A percentile compares a stretch with the other conserved stretches of the same genome.
Conservation (phyloP, 1,140 invertebrate genomes). For the Drosophila ambigua region DNA sequence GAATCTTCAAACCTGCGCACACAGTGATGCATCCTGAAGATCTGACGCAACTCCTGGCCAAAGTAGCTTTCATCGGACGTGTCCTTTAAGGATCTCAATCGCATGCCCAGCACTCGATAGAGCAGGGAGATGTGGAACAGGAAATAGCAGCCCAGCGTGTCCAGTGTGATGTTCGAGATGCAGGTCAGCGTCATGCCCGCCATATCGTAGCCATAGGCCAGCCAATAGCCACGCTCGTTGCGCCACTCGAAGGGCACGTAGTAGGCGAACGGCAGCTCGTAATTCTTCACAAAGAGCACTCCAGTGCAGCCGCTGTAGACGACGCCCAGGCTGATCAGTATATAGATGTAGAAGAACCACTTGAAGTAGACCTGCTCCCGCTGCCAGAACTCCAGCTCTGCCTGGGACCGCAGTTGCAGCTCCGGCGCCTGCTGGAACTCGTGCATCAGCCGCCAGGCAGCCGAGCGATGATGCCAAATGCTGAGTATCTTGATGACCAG, state of each 20-base stretch:
- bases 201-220: conserved; percentile 64
- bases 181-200: conserved; percentile 64
- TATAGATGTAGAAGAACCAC: conserved; percentile 53
- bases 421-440: conserved; percentile 26
- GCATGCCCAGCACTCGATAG: conserved; percentile 58
- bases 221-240: conserved; percentile 45
- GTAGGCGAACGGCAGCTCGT: conserved; percentile 66
- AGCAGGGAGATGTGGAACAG: conserved; percentile 68
- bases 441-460: conserved; percentile 53
- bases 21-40: conserved; percentile 55
- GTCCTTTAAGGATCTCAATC: conserved; percentile 33
- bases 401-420: conserved; percentile 26
- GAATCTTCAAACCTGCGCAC: conserved; percentile 36
- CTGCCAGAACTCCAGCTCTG: conserved; percentile 46
- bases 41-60: conserved; percentile 26
- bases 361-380: conserved; percentile 54
- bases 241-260: conserved; percentile 75
- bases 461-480: conserved; percentile 50
- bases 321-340: conserved; percentile 53
- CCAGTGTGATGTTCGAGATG: conserved; percentile 63
- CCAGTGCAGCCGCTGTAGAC: conserved; percentile 53
- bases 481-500: conserved; percentile 68
- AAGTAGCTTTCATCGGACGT: conserved; percentile 18
- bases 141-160: conserved; percentile 70
- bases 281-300: conserved; percentile 57